Conservation (phyloP, 2,113 vertebrate genomes). For the Lota lota region DNA sequence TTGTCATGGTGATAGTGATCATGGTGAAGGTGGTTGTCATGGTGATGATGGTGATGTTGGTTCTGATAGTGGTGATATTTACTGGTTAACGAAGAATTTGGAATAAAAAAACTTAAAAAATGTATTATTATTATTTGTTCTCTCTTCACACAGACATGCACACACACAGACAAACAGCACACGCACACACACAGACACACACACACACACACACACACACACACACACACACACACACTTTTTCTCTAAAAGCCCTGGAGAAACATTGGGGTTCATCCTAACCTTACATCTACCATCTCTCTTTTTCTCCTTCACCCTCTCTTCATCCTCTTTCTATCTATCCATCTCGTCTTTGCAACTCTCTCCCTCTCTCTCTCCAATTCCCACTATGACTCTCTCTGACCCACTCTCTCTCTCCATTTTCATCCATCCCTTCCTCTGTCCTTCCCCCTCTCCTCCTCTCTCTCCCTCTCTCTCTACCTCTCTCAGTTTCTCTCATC, state of each 20-base stretch:
- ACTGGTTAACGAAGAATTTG: too few relatives aligned
- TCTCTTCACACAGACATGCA: not conserved
- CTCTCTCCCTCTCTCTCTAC: not conserved
- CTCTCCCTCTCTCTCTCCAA: not conserved
- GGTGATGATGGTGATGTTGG: too few relatives aligned
- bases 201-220: conserved; percentile 1
- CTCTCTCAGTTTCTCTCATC: conserved; percentile 1
- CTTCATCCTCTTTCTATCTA: not conserved
- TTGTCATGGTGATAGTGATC: too few relatives aligned
- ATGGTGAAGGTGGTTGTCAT: too few relatives aligned
- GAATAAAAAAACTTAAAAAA: too few relatives aligned
- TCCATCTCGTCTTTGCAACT: not conserved
- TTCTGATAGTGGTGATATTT: too few relatives aligned
- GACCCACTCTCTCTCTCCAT: not conserved
- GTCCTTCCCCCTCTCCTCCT: not conserved
- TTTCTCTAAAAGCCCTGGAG: not conserved
- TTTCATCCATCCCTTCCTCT: not conserved
- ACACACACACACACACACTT: not conserved
- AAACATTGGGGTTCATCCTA: not conserved
- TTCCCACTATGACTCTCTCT: not conserved
- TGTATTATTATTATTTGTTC: too few relatives aligned
- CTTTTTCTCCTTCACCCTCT: not conserved
- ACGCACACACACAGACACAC: not conserved
- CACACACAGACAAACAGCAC: not conserved
- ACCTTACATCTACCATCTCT: not conserved